Evolutionary conservation across 1,140 invertebrate genomes (phyloP).

Genomic region (Lepidostoma basale): DNA sequence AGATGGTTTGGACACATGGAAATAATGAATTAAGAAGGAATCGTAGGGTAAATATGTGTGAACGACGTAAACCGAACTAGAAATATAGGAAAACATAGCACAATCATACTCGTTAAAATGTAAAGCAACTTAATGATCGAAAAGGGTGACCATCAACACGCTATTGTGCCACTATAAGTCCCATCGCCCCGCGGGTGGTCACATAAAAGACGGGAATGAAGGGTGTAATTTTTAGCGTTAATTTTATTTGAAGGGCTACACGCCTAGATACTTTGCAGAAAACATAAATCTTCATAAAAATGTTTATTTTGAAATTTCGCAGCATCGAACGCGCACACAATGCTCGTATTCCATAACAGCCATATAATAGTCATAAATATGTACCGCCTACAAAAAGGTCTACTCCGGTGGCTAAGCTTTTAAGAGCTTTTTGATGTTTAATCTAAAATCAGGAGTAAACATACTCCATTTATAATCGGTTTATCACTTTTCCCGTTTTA

Average conservation of each 20-base stretch:
- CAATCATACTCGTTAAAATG: too few relatives aligned
- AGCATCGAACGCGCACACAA: neutral
- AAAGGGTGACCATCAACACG: too few relatives aligned
- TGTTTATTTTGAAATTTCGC: slow-evolving; percentile 2
- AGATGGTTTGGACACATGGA: too few relatives aligned
- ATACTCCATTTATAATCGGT: slow-evolving; percentile 19
- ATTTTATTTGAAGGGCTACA: slow-evolving; percentile 11
- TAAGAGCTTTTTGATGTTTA: slow-evolving; percentile 25
- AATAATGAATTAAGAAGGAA: too few relatives aligned
- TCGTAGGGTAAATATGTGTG: too few relatives aligned
- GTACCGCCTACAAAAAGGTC: slow-evolving; percentile 8
- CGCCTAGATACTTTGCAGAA: neutral
- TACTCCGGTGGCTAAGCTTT: slow-evolving; percentile 11
- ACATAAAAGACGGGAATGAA: neutral
- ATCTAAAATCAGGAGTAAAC: slow-evolving; percentile 18
- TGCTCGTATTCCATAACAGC: neutral
- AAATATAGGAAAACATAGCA: too few relatives aligned
- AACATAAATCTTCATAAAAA: slow-evolving; percentile 23
- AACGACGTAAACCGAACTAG: too few relatives aligned
- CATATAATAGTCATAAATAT: slow-evolving; percentile 10
- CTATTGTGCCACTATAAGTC: too few relatives aligned
- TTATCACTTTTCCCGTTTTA: slow-evolving; percentile 15
- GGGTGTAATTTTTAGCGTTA: neutral
- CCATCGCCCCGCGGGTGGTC: too few relatives aligned
- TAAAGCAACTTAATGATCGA: too few relatives aligned